A percentile compares a stretch with the other conserved stretches of the same genome.
Evolutionary conservation across 2,888 invertebrate species (phyloP).

Genomic region (Flexamia atlantica): DNA sequence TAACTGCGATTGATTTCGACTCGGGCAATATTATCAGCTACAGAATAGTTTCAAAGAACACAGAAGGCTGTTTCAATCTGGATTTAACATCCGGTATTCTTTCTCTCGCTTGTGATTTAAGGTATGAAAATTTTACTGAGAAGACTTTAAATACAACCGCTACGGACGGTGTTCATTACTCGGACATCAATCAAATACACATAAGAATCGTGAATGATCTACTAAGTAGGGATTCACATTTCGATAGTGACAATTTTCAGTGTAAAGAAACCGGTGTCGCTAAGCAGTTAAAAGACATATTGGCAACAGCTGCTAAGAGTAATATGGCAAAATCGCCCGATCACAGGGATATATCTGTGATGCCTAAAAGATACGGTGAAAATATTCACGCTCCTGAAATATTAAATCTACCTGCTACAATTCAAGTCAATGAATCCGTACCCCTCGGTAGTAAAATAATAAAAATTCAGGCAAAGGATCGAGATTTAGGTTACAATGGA

Average conservation of each 20-base stretch:
- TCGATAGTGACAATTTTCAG: slow-evolving; percentile 80
- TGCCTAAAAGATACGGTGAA: slow-evolving; percentile 89
- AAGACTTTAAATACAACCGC: slow-evolving; percentile 91
- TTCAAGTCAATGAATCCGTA: slow-evolving; percentile 90
- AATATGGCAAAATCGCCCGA: slow-evolving; percentile 76
- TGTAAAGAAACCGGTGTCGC: slow-evolving; percentile 93
- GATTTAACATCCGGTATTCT: slow-evolving; percentile 89
- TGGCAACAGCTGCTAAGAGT: slow-evolving; percentile 88
- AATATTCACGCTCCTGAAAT: slow-evolving; percentile 93
- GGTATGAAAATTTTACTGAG: slow-evolving; percentile 82
- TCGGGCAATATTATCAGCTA: slow-evolving; percentile 93
- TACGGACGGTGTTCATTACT: slow-evolving; percentile 94
- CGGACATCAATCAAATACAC: slow-evolving; percentile 88
- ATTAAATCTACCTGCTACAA: slow-evolving; percentile 87
- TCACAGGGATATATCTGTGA: slow-evolving; percentile 79
- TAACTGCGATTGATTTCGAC: slow-evolving; percentile 96
- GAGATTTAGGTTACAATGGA: slow-evolving; percentile 94
- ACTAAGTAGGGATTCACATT: slow-evolving; percentile 74
- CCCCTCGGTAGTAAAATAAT: slow-evolving; percentile 86
- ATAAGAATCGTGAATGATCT: slow-evolving; percentile 86
- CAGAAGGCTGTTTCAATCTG: slow-evolving; percentile 90
- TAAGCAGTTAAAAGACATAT: slow-evolving; percentile 85
- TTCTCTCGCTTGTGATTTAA: slow-evolving; percentile 89
- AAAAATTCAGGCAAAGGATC: slow-evolving; percentile 85
- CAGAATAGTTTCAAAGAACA: slow-evolving; percentile 89